Conservation (phyloP, 2,888 invertebrate species). For the Chesias legatella region DNA sequence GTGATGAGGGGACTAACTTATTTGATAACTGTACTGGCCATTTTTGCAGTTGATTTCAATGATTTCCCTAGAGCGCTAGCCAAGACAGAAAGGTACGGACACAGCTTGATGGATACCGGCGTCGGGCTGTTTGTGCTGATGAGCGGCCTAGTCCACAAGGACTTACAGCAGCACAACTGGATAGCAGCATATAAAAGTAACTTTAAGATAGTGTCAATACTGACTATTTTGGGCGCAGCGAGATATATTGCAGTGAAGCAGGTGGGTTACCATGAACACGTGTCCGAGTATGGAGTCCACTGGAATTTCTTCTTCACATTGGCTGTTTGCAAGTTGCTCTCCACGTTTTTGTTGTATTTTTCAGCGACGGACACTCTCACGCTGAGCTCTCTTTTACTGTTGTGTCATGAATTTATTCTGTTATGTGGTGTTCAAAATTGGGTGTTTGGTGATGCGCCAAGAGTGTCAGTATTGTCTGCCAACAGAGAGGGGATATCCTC, state of each 20-base stretch:
- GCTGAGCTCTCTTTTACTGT: conserved; percentile 77
- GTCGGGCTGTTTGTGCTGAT: conserved; percentile 93
- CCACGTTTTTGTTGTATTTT: conserved; percentile 80
- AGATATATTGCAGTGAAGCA: conserved; percentile 82
- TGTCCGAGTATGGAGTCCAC: conserved; percentile 96
- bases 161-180: conserved; percentile 42
- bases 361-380: conserved; percentile 55
- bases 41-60: conserved; percentile 96
- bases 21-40: conserved; percentile 88
- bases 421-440: conserved; percentile 83
- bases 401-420: conserved; percentile 84
- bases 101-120: conserved; percentile 96
- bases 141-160: conserved; percentile 87
- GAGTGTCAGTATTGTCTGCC: conserved; percentile 85
- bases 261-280: conserved; percentile 91
- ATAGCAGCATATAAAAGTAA: conserved; percentile 57
- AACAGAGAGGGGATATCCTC: conserved; percentile 97
- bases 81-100: conserved; percentile 93
- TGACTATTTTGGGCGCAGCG: conserved; percentile 81
- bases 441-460: conserved; percentile 81
- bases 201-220: conserved; percentile 49
- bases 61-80: conserved; percentile 91
- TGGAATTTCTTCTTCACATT: conserved; percentile 99
- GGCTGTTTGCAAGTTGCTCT: conserved; percentile 88
- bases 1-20: conserved; percentile 85